These are phyloP conservation scores for Azorinus chamasolen DNA, from an alignment of 2,888 invertebrate genomes.

Conservation along the genomic window DNA sequence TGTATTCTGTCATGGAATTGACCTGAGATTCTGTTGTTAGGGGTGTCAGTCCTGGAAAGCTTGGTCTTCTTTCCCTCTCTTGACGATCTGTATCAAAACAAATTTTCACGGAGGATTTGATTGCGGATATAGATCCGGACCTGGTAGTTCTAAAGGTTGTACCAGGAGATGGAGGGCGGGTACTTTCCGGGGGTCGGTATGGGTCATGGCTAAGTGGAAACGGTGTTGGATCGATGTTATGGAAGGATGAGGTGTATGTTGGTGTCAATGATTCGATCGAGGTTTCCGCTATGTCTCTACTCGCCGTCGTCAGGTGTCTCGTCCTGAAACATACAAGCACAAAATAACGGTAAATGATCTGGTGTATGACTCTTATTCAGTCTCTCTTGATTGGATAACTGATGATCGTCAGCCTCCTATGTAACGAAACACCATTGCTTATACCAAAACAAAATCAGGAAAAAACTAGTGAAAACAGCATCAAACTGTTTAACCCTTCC, in stretches of 20 bases:
- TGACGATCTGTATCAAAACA: conserved; percentile 41
- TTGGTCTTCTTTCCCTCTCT: conserved; percentile 18
- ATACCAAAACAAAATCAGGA: no score
- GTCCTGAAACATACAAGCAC: conserved; percentile 33
- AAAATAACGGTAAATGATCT: not conserved
- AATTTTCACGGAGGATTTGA: conserved; percentile 55
- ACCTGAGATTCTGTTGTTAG: not conserved
- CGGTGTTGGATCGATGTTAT: conserved; percentile 40
- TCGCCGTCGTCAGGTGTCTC: conserved; percentile 28
- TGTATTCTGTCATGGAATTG: not conserved
- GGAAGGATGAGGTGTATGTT: conserved; percentile 49
- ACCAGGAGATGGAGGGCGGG: conserved; percentile 48
- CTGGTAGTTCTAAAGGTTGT: conserved; percentile 19
- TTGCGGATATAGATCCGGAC: conserved; percentile 51
- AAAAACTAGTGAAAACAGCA: no score
- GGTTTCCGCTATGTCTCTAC: conserved; percentile 29
- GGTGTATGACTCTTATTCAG: no score
- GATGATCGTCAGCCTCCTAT: no score
- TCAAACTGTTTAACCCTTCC: no score
- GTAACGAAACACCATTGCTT: no score
- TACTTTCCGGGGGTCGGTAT: conserved; percentile 49
- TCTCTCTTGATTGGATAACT: no score
- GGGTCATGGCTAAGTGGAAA: conserved; percentile 61
- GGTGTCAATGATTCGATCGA: conserved; percentile 56
- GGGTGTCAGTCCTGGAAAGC: conserved; percentile 8